Percentiles rank a stretch among this genome's conserved stretches.
These are phyloP conservation scores for Sarcophaga caerulescens DNA, from an alignment of 2,888 invertebrate genomes.

Conservation along the genomic window DNA sequence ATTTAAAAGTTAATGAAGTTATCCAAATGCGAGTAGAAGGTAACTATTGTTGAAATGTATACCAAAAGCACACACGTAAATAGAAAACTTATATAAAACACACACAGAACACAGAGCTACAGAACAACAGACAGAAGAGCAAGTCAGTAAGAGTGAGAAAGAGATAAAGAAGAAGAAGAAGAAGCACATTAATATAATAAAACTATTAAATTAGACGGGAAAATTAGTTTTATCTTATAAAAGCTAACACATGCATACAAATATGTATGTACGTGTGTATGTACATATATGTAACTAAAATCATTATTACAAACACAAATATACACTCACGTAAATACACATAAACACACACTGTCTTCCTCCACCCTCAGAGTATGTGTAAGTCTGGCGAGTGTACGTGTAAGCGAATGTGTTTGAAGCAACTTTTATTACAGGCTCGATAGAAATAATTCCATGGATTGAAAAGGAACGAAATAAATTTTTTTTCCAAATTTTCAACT, in stretches of 20 bases:
- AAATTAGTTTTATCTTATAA: slow-evolving; percentile 41
- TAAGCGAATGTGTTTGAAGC: slow-evolving; percentile 21
- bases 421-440: slow-evolving; percentile 14
- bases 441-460: not conserved
- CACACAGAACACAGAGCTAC: not conserved
- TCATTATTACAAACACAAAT: not conserved
- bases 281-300: too few species aligned
- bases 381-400: not conserved
- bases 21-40: slow-evolving; percentile 27
- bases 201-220: slow-evolving; percentile 59
- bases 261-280: too few species aligned
- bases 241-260: not conserved
- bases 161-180: too few species aligned
- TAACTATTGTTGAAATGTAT: slow-evolving; percentile 27
- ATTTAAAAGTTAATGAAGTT: slow-evolving; percentile 56
- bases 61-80: not conserved
- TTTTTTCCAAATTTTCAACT: slow-evolving; percentile 49
- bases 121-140: not conserved
- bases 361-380: not conserved
- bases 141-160: not conserved
- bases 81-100: not conserved
- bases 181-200: slow-evolving; percentile 38
- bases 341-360: too few species aligned
- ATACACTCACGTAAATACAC: not conserved
- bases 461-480: slow-evolving; percentile 3